These are phyloP conservation scores for Dynastes grantii DNA, from an alignment of 2,888 invertebrate species.

Conservation along the genomic window DNA sequence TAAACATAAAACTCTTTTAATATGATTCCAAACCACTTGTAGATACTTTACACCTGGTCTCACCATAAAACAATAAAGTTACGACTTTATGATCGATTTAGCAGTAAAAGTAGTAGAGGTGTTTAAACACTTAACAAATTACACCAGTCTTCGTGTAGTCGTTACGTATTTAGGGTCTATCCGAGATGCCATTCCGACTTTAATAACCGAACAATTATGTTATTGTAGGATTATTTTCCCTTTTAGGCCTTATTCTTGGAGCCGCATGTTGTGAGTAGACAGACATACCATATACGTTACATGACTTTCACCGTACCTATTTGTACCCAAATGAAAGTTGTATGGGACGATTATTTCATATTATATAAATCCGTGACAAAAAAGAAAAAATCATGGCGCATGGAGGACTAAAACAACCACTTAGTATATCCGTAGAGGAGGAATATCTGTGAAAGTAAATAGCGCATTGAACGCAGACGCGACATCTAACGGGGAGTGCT, in stretches of 20 bases:
- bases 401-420: too few relatives aligned
- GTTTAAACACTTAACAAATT: conserved; percentile 69
- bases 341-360: too few relatives aligned
- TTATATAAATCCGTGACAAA: too few relatives aligned
- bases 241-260: not conserved
- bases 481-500: conserved; percentile 15
- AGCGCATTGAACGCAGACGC: not conserved
- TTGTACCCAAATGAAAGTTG: too few relatives aligned
- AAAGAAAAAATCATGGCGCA: too few relatives aligned
- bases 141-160: conserved; percentile 52
- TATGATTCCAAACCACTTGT: conserved; percentile 63
- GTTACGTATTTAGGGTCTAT: conserved; percentile 32
- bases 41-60: conserved; percentile 65
- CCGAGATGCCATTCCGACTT: not conserved
- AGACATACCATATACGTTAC: not conserved
- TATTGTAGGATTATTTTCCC: conserved; percentile 14
- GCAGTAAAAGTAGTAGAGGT: conserved; percentile 68
- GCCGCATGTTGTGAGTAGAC: not conserved
- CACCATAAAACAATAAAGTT: conserved; percentile 68
- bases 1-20: conserved; percentile 37
- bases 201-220: conserved; percentile 4
- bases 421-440: too few relatives aligned
- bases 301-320: too few relatives aligned
- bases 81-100: conserved; percentile 69
- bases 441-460: too few relatives aligned